Evolutionary conservation across 1,140 invertebrate species (phyloP), one percentile per base, ranked within the genome.

Genomic region (Delia radicum): DNA sequence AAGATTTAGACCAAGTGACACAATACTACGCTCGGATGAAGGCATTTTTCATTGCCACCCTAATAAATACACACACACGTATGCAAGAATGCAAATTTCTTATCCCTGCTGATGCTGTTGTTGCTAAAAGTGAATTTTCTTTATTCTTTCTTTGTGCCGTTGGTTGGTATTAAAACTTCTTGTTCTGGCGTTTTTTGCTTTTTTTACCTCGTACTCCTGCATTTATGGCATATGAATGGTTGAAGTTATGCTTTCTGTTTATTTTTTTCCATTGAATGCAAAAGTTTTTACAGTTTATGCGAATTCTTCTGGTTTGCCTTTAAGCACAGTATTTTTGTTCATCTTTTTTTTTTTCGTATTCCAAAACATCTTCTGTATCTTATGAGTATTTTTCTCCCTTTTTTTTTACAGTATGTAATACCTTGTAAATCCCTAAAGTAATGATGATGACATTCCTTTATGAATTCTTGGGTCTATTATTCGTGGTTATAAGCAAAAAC

Each of bases 361-460:
- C 10, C 10, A 42, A 5, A 10, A 42, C 37, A n/a, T 42, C 37
- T 42, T 42, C 1, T 3, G 37, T 10, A 15, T n/a, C n/a, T n/a
- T n/a, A 42, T 42, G 37, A 10, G 12, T 10, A 4, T 10, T 33
- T 12, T 33, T 10, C 33, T 2, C 33, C n/a, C n/a, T 33, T 10
- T 42, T 42, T 15, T 42, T 42, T 10, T 15, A 42, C 10, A 1
- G 29, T 69, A 21, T 69, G 29, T 69, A 69, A 69, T 69, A 13
- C 29, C 65, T 69, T 69, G 65, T 69, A 69, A 69, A 69, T 69
- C 65, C 65, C 29, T 69, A 15, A 33, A 69, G 65, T 69, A 33
- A 69, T 37, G 65, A 69, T 37, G 65, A 69, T 69, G 65, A 69
- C 65, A 69, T 69, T 69, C 65, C 24, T 69, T 69, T 69, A 69